Evolutionary conservation across 2,797 vertebrate species (phyloP), one percentile per base, ranked within the genome.

Genomic region (Gobio occitaniae): DNA sequence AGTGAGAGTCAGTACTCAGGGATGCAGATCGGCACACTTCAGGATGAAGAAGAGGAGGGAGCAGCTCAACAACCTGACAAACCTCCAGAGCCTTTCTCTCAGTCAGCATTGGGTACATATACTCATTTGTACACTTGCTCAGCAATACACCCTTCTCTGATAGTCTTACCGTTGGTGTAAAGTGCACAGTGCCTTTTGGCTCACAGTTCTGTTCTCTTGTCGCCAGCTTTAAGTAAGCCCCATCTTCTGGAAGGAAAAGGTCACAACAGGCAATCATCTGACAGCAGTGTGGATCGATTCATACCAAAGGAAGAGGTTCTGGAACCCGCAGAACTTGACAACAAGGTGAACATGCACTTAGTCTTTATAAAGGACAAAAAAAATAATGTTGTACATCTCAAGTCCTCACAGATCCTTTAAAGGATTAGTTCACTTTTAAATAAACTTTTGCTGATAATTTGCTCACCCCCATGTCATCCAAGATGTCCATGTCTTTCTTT

Each of bases 191-290:
- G 29, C 50, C 47, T 72, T 76, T 65, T 72, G 38, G 32, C 52
- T 76, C 7, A 50, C 54, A 11, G 44, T 44, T 78, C 52, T 88
- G 19, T 87, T 54, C 9, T 79, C 16, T 65, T 80, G 19, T 32
- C 15, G 0, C 6, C 47, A 96, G 97, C 96, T 89, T 93, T 98
- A 88, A 98, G 97, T 83, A 97, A 97, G 77, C 96, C 96, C 75
- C 97, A 96, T 83, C 93, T 98, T 2, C 91, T 97, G 72, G 96
- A 96, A 78, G 94, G 93, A 71, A 89, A 92, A 90, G 96, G 97
- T 85, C 98, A 98, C 91, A 97, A 96, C 87, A 95, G 97, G 50
- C 97, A 98, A 91, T 95, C 96, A 25, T 99, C 97, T 5, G 97
- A 98, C 88, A 94, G 97, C 94, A 98, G 97, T 0, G 92, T 97